A percentile compares a stretch with the other conserved stretches of the same genome.
Conservation (phyloP, 2,113 vertebrate species). For the Danionella cerebrum region DNA sequence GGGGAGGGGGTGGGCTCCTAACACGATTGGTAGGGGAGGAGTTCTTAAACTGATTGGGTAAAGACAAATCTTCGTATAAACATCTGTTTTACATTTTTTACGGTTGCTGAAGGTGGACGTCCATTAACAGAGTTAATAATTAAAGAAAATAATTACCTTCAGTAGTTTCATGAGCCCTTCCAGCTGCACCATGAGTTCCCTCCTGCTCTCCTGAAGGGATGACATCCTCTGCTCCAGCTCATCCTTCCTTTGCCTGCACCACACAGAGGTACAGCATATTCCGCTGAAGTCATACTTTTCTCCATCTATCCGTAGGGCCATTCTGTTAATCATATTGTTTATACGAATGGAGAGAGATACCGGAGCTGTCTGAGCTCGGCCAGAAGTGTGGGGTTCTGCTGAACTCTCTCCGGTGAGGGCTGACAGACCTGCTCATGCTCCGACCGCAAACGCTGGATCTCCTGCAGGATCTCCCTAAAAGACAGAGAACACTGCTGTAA, state of each 20-base stretch:
- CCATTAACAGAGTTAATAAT: too few relatives aligned
- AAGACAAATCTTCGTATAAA: too few relatives aligned
- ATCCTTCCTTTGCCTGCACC: conserved; percentile 84
- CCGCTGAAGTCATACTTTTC: background rate
- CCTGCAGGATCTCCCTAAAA: conserved; percentile 85
- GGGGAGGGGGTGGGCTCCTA: too few relatives aligned
- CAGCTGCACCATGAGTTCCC: conserved; percentile 95
- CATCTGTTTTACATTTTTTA: too few relatives aligned
- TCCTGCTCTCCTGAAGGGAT: conserved; percentile 85
- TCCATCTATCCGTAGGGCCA: background rate
- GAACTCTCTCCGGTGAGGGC: conserved; percentile 80
- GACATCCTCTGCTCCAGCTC: conserved; percentile 97
- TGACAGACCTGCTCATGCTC: conserved; percentile 89
- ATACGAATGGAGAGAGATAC: conserved; percentile 63
- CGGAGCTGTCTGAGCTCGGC: conserved; percentile 86
- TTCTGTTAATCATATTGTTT: too few relatives aligned
- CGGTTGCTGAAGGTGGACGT: too few relatives aligned
- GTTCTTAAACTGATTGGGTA: too few relatives aligned
- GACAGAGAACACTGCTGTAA: background rate
- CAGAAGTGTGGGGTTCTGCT: conserved; percentile 85
- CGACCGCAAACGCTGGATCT: conserved; percentile 82
- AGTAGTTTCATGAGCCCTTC: conserved; percentile 96
- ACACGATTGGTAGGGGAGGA: too few relatives aligned
- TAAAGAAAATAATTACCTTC: too few relatives aligned
- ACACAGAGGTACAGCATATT: background rate